Evolutionary conservation across 2,888 invertebrate genomes (phyloP), one percentile per base, ranked within the genome.

Genomic region (Sinodicranocentrus sp.): DNA sequence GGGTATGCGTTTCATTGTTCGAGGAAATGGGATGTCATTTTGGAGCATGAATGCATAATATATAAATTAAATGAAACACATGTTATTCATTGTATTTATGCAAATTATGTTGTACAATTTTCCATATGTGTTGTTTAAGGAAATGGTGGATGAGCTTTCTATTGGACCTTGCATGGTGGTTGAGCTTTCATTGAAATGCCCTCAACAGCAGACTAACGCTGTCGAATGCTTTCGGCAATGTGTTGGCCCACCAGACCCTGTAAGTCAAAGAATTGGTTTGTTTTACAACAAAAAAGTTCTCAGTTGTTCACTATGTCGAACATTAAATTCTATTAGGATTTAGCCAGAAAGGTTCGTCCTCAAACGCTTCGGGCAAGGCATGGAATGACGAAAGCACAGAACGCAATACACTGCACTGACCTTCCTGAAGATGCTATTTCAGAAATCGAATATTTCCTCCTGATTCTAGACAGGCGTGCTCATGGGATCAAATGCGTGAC

Each of bases 391-490:
- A 96, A 95, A 91, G 93, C 96, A 23, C 93, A 94, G 90, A 98
- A 98, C 91, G 97, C 96, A 2, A 92, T 98, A 6, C 98, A 98
- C 90, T 98, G 98, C 90, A 98, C 98, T 23, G 98, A 98, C 92
- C 92, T 98, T 78, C 93, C 95, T 0, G 97, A 97, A 90, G 98
- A 98, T 91, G 95, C 95, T 0, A 90, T 93, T 26, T 91, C 97
- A 75, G 98, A 98, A 92, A 92, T 93, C 88, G 90, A 89, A 84
- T 89, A 88, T 73, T 88, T 88, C 82, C 87, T 88, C 52, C 59
- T 79, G 19, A 82, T 88, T 61, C 52, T 86, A 19, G 86, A 86
- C 63, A 10, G 79, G 44, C 26, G 65, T 23, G 70, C 70, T 23
- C 54, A 33, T 17, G 80, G 80, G 1, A 17, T 80, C 2, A 80